These are phyloP conservation scores for Trichogramma pretiosum DNA, from an alignment of 1,140 invertebrate genomes.

Conservation along the genomic window DNA sequence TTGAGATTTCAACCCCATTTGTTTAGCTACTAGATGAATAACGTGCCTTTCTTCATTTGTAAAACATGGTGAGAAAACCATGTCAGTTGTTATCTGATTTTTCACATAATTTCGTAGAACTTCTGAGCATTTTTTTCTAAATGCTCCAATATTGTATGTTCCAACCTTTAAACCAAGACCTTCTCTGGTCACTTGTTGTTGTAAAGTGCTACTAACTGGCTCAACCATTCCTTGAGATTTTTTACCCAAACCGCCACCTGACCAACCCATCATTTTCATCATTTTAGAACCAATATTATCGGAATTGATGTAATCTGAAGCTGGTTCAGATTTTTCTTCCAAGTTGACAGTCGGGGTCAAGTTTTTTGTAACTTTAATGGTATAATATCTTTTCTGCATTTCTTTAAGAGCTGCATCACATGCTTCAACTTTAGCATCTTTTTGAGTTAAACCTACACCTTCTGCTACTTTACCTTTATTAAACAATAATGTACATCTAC, in stretches of 20 bases:
- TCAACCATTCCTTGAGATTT: slow-evolving; percentile 58
- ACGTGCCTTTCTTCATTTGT: slow-evolving; percentile 59
- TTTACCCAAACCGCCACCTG: slow-evolving; percentile 65
- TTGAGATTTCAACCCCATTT: slow-evolving; percentile 35
- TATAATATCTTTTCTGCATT: slow-evolving; percentile 45
- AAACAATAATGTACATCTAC: slow-evolving; percentile 30
- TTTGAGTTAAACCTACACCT: slow-evolving; percentile 30
- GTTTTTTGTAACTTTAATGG: slow-evolving; percentile 42
- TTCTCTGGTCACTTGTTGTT: slow-evolving; percentile 32
- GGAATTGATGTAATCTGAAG: slow-evolving; percentile 16
- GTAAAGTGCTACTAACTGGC: slow-evolving; percentile 51
- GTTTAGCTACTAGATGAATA: slow-evolving; percentile 50
- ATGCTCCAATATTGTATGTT: slow-evolving; percentile 32
- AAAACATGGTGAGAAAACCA: slow-evolving; percentile 62
- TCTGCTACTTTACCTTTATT: slow-evolving; percentile 33
- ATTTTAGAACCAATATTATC: slow-evolving; percentile 59
- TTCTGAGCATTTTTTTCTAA: slow-evolving; percentile 34
- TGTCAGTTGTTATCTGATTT: slow-evolving; percentile 44
- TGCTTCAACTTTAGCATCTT: slow-evolving; percentile 42
- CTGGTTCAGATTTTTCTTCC: neutral
- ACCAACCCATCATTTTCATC: slow-evolving; percentile 75
- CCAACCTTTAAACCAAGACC: slow-evolving; percentile 34
- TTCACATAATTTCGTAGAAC: slow-evolving; percentile 43
- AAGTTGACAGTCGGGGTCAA: slow-evolving; percentile 12
- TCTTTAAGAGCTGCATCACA: slow-evolving; percentile 34